These are phyloP conservation scores for Acanthurus lineatus DNA, from an alignment of 2,797 vertebrate genomes.

Conservation along the genomic window DNA sequence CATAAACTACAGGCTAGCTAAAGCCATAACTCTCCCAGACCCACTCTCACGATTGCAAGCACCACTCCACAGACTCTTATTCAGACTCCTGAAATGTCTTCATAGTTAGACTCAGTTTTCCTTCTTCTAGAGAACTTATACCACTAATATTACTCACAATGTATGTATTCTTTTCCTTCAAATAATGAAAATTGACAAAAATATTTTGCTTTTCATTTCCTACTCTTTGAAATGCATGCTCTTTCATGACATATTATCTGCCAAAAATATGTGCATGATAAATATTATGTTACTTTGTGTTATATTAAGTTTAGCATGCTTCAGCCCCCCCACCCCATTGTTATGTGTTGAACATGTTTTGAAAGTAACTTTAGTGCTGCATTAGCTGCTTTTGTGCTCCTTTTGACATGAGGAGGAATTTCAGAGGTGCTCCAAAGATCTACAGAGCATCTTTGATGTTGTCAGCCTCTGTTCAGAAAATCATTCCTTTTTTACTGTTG, in stretches of 20 bases:
- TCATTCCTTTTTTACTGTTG: neutral
- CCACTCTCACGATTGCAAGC: constrained; percentile 77
- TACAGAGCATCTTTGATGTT: constrained; percentile 9
- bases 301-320: neutral
- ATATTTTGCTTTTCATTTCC: too few species aligned
- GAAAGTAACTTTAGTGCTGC: neutral
- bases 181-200: neutral
- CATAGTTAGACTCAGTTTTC: constrained; percentile 35
- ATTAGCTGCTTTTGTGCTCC: constrained; percentile 12
- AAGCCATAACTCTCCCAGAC: constrained; percentile 79
- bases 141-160: neutral
- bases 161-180: neutral
- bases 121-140: constrained; percentile 24
- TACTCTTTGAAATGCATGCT: neutral
- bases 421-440: constrained; percentile 2
- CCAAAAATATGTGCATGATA: neutral
- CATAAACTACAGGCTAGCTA: constrained; percentile 81
- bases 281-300: neutral
- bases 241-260: neutral
- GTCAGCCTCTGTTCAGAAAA: constrained; percentile 12
- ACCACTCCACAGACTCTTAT: constrained; percentile 69
- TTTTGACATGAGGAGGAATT: neutral
- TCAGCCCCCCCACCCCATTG: neutral
- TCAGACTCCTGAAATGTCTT: constrained; percentile 63
- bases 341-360: neutral